Conservation (phyloP, 2,888 invertebrate genomes). For the Callinectes sapidus region DNA sequence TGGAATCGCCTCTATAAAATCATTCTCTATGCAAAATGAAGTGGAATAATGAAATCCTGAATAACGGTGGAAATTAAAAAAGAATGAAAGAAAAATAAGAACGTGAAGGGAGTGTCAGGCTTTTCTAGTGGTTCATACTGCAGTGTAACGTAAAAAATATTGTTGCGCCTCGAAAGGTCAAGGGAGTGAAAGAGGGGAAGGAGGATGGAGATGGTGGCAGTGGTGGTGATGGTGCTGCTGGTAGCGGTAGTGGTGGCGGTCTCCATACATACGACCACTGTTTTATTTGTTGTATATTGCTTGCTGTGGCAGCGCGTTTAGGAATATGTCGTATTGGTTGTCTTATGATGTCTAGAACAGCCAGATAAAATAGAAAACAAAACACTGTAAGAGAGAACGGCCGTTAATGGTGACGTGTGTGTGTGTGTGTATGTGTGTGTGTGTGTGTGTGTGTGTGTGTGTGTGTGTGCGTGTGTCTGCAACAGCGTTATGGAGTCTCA, state of each 20-base stretch:
- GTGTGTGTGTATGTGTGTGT: conserved; percentile 36
- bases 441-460: conserved; percentile 37
- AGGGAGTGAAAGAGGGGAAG: neutral
- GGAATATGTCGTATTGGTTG: neutral
- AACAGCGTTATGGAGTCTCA: neutral
- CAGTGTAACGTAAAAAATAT: neutral
- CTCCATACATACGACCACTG: neutral
- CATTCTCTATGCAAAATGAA: neutral
- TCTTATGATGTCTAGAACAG: neutral
- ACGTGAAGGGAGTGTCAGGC: neutral
- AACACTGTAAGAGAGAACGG: neutral
- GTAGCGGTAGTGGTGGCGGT: neutral
- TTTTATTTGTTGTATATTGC: neutral
- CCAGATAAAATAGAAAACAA: neutral
- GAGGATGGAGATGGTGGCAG: neutral
- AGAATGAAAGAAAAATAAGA: neutral
- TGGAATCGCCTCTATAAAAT: neutral
- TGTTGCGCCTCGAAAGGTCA: neutral
- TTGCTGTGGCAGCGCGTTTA: neutral
- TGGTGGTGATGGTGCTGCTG: neutral
- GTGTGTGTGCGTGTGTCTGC: conserved; percentile 28
- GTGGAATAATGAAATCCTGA: neutral
- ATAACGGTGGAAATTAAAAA: neutral
- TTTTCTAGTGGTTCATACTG: neutral
- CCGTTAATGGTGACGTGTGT: neutral